phyloP scores from a whole-genome alignment of 2,113 vertebrate genomes.

The Australoheros scitulus region DNA sequence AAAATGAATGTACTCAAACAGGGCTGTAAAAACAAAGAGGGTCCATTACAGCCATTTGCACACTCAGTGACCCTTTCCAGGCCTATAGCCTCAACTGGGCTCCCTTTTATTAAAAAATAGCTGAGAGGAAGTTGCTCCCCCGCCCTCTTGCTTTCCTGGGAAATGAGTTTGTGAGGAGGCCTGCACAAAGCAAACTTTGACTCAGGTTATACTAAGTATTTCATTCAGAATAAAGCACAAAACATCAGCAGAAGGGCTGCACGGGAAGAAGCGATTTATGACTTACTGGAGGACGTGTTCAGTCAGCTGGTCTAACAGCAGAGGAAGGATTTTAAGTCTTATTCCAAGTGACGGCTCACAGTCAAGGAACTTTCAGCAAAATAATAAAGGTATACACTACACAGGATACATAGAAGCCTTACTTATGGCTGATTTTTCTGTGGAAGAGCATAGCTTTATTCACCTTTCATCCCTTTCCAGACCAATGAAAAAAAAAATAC shows the following conservation, averaged over 20 bases:
- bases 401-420: not conserved
- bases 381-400: not conserved
- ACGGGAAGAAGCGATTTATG: not conserved
- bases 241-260: not conserved
- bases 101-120: constrained; percentile 40
- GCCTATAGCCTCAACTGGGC: constrained; percentile 17
- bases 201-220: constrained; percentile 5
- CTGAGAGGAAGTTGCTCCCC: constrained; percentile 6
- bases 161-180: constrained; percentile 26
- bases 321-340: constrained; percentile 20
- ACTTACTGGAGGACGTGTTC: not conserved
- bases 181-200: constrained; percentile 6
- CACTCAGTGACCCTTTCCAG: constrained; percentile 46
- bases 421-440: not conserved
- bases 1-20: constrained; percentile 59
- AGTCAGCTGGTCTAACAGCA: constrained; percentile 2
- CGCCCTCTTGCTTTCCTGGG: constrained; percentile 17
- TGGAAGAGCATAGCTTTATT: not conserved
- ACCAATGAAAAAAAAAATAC: constrained; percentile 14
- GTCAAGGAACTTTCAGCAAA: not conserved
- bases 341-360: constrained; percentile 1
- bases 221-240: constrained; percentile 11
- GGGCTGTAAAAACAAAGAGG: constrained; percentile 67
- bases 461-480: constrained; percentile 16
- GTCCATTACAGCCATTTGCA: constrained; percentile 37